Evolutionary conservation across 2,888 invertebrate genomes (phyloP).

Genomic region (Isotomurus palustris): DNA sequence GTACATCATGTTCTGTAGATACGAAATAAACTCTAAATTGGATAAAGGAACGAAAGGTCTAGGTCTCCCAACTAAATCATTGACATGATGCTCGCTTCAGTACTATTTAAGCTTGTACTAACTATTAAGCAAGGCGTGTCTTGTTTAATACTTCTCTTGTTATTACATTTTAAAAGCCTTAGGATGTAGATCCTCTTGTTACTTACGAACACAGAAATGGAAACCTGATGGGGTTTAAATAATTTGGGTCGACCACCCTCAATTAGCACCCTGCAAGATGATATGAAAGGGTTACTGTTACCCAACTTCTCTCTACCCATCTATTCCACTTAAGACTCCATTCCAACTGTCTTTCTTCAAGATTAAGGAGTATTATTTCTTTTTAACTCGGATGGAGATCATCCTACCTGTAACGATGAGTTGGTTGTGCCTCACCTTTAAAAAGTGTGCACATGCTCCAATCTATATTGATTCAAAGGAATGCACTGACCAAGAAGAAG

Average conservation of each 20-base stretch:
- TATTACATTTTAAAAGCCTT: conserved; percentile 16
- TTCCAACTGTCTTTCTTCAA: neutral
- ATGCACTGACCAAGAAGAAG: neutral
- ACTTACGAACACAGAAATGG: conserved; percentile 10
- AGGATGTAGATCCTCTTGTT: conserved; percentile 5
- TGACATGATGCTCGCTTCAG: neutral
- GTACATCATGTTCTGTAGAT: too few species aligned
- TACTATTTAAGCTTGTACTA: conserved; percentile 1
- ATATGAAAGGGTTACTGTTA: conserved; percentile 36
- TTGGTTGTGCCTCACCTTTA: too few species aligned
- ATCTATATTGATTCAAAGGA: too few species aligned
- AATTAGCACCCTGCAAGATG: conserved; percentile 44
- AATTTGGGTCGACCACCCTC: conserved; percentile 44
- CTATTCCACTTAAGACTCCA: neutral
- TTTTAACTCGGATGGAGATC: too few species aligned
- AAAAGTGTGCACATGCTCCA: conserved; percentile 5
- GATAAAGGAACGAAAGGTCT: too few species aligned
- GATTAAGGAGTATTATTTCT: neutral
- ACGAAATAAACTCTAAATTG: too few species aligned
- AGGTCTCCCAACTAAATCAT: neutral
- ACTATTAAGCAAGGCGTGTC: conserved; percentile 14
- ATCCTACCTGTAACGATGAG: too few species aligned
- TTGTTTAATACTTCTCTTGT: conserved; percentile 6
- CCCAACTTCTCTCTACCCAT: neutral
- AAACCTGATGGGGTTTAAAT: conserved; percentile 28